Evolutionary conservation across 2,113 vertebrate species (phyloP), one percentile per base, ranked within the genome.

Genomic region (Chamaea fasciata): DNA sequence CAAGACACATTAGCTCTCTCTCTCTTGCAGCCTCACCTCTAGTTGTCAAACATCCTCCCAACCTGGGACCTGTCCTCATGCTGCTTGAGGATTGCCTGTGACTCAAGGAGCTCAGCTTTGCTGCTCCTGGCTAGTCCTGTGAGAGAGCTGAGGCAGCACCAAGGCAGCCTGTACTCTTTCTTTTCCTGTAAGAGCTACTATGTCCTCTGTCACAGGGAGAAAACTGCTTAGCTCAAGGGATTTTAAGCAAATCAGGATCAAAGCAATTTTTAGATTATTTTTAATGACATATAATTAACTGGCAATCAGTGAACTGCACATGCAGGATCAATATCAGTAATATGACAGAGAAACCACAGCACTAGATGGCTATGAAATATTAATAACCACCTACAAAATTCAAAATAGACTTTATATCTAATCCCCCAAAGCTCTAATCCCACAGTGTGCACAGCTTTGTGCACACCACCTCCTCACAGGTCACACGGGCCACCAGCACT

Each of bases 221-320:
- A 79, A 64, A 16, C 23, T 63, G 15, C 47, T 75, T 47, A 90
- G 39, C 44, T 83, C 27, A 68, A 50, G 30, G n/a, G 30, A 27
- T 60, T 87, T 90, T 79, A 92, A 88, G 70, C 62, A 67, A 93
- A 88, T 42, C 47, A 75, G 27, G 49, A 88, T 82, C 62, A 78
- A 94, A 85, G 65, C 27, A 56, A 59, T 68, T 74, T 80, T 94
- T 46, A 70, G 49, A 52, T 57, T 73, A 62, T 57, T 84, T 85
- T 78, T 59, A 94, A 91, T 94, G 50, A 12, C 2, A 7, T 42
- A n/a, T 73, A 89, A 93, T 94, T 89, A 94, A 89, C 55, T 37
- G 44, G 27, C 50, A 73, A 89, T 81, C 68, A 64, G 85, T 52
- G 83, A 90, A 85, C 49, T 80, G 73, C 53, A 64, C 26, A 60